Evolutionary conservation across 2,113 vertebrate species (phyloP), one percentile per base, ranked within the genome.

Genomic region (Cebus imitator): DNA sequence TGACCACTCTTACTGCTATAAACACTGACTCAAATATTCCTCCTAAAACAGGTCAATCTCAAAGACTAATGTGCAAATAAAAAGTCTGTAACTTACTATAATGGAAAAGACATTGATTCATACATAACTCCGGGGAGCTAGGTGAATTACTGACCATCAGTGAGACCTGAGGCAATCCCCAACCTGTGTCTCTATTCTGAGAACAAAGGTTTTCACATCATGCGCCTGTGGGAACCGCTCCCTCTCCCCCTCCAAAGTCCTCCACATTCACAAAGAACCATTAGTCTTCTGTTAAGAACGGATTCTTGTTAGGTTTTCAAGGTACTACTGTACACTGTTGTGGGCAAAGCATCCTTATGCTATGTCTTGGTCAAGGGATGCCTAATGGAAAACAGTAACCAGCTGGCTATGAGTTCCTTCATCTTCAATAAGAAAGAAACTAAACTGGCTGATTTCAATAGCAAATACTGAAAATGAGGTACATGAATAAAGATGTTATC

Each of bases 151-250:
- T 16, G 17, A 68, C 16, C 50, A 70, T 10, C 14, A 12, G 0
- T 0, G 5, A 23, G 27, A 18, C 37, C 27, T 21, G 13, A 20
- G 30, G 40, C 43, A 30, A 20, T n/a, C 45, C 16, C 23, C 23
- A 25, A 21, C 23, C 66, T 40, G 27, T 4, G 27, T 7, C 9
- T 2, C 17, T 11, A 20, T 20, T 27, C 88, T 64, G 52, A 52
- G 72, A 50, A 70, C 8, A 8, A 72, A 2, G 10, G 52, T 8
- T 21, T 64, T 13, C 12, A 25, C 4, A 20, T 3, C 9, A 14
- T 7, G 13, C 1, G 6, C 9, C 3, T 23, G 13, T 5, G 18
- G 64, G 21, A 23, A n/a, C n/a, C 37, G 3, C 21, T 3, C 10
- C 43, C 1, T 5, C 13, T 48, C 35, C 18, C 2, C 1, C 21